A percentile compares a stretch with the other conserved stretches of the same genome.
These are phyloP conservation scores for Cephalopachus bancanus DNA, from an alignment of 2,797 vertebrate genomes.

Conservation along the genomic window DNA sequence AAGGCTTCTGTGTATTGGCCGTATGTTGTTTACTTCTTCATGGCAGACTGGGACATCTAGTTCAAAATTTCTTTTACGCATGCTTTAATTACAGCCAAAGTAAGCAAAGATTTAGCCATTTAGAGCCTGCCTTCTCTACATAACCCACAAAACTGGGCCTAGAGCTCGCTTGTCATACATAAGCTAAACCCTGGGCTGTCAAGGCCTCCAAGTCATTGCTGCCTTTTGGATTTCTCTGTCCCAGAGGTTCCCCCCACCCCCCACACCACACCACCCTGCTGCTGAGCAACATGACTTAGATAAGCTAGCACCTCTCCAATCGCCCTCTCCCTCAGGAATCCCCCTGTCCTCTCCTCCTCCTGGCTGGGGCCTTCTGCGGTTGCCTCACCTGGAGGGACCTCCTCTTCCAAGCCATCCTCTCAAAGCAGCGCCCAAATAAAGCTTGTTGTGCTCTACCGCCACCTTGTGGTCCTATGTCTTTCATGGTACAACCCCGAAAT, in stretches of 20 bases:
- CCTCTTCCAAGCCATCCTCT: too few relatives aligned
- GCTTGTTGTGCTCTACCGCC: neutral
- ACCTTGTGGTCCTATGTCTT: neutral
- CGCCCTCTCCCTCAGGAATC: neutral
- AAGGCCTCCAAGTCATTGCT: neutral
- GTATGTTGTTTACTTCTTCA: neutral
- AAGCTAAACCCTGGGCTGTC: too few relatives aligned
- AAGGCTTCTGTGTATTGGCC: neutral
- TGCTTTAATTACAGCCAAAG: neutral
- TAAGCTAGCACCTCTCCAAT: neutral
- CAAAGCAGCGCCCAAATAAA: neutral
- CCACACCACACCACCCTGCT: neutral
- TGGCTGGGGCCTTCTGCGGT: neutral
- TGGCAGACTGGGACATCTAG: neutral
- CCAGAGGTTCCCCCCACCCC: too few relatives aligned
- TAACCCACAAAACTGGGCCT: neutral
- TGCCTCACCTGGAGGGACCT: neutral
- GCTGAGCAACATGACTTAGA: neutral
- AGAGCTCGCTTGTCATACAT: neutral
- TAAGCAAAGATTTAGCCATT: neutral
- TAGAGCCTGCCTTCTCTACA: neutral
- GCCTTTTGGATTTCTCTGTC: neutral
- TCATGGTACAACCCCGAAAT: neutral
- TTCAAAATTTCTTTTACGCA: neutral
- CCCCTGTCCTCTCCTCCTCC: neutral